Percentiles rank a stretch among this genome's conserved stretches.
phyloP scores from a whole-genome alignment of 1,140 invertebrate genomes.

The Parapsyche elsis region DNA sequence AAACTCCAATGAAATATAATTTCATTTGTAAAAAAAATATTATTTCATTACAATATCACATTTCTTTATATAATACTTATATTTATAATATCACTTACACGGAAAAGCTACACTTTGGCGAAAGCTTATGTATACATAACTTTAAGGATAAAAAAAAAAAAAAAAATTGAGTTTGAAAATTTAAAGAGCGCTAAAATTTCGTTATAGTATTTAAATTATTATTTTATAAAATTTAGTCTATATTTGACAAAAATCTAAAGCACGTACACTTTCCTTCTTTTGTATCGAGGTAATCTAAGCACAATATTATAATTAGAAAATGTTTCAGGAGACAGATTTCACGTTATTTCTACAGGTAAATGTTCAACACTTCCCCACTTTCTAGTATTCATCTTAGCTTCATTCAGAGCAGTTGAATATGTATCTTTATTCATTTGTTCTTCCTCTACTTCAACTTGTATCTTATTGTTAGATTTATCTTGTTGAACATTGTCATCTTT shows the following conservation, averaged over 20 bases:
- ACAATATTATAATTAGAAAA: no score
- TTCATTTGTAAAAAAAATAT: conserved; percentile 19
- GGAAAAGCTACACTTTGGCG: conserved; percentile 4
- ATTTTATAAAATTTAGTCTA: no score
- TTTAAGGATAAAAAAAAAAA: not conserved
- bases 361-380: conserved; percentile 55
- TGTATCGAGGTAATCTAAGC: no score
- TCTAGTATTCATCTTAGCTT: not conserved
- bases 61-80: not conserved
- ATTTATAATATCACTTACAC: not conserved
- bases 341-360: conserved; percentile 33
- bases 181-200: no score
- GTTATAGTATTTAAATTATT: no score
- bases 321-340: not conserved
- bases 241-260: no score
- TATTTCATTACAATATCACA: conserved; percentile 11
- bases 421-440: not conserved
- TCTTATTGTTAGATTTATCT: not conserved
- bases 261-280: no score
- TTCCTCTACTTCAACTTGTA: not conserved
- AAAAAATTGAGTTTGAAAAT: not conserved
- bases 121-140: not conserved
- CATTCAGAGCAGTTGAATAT: not conserved
- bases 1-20: not conserved
- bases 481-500: not conserved